A percentile compares a stretch with the other conserved stretches of the same genome.
phyloP scores from a whole-genome alignment of 1,140 invertebrate species.

The Drosophila punjabiensis region DNA sequence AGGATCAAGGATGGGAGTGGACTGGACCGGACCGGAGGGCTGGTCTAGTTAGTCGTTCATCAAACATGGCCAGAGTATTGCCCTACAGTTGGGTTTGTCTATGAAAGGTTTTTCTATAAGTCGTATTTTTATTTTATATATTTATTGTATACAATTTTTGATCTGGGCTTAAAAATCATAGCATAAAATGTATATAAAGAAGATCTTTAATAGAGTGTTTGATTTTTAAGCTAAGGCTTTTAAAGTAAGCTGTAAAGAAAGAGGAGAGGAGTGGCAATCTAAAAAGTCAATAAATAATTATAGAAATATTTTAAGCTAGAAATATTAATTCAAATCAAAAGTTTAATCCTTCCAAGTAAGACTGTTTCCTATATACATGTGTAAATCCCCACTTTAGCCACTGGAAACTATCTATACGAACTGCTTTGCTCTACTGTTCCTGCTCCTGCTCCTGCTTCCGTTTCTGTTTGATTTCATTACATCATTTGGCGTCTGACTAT shows the following conservation, averaged over 20 bases:
- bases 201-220: background rate
- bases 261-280: accelerated
- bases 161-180: background rate
- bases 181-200: background rate
- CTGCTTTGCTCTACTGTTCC: constrained; percentile 21
- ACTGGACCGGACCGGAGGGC: constrained; percentile 29
- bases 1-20: constrained; percentile 8
- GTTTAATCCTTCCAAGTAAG: background rate
- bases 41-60: constrained; percentile 69
- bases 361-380: constrained; percentile 16
- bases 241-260: background rate
- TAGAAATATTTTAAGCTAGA: background rate
- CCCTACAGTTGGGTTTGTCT: constrained; percentile 19
- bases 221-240: background rate
- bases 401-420: constrained; percentile 22
- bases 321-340: too few relatives aligned
- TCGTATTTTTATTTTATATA: background rate
- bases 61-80: constrained; percentile 57
- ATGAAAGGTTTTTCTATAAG: background rate
- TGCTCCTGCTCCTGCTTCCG: constrained; percentile 34
- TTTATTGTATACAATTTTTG: background rate
- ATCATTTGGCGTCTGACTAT: constrained; percentile 82
- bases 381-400: constrained; percentile 35
- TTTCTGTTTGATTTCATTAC: constrained; percentile 80
- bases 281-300: background rate